Conservation (phyloP, 2,797 vertebrate species). For the Rousettus madagascariensis region DNA sequence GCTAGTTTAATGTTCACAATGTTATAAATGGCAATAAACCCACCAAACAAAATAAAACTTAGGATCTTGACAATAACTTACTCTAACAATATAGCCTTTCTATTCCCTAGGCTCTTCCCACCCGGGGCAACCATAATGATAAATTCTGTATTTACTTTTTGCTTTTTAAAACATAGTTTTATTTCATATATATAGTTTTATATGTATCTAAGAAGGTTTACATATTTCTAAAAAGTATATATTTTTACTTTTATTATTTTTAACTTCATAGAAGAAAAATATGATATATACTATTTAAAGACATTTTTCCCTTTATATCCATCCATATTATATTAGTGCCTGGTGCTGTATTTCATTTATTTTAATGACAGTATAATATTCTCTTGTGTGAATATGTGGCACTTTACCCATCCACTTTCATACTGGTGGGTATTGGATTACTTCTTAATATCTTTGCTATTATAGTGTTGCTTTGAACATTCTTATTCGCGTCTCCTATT, state of each 20-base stretch:
- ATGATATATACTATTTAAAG: background rate
- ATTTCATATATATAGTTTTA: background rate
- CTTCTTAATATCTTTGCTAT: background rate
- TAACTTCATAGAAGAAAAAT: background rate
- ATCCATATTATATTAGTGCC: background rate
- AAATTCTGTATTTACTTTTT: background rate
- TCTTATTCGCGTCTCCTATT: background rate
- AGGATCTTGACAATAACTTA: background rate
- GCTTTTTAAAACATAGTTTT: background rate
- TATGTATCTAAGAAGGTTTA: background rate
- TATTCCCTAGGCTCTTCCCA: background rate
- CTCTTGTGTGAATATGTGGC: background rate
- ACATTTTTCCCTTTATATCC: background rate
- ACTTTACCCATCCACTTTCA: background rate
- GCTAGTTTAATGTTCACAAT: background rate
- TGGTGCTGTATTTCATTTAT: background rate
- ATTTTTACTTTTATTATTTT: background rate
- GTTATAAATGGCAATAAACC: background rate
- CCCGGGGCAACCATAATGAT: background rate
- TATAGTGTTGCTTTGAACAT: background rate
- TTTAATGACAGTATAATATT: background rate
- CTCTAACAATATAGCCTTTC: background rate
- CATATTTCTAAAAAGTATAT: background rate
- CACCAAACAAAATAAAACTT: background rate
- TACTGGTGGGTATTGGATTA: background rate